These are phyloP conservation scores for Drosophila insularis DNA, from an alignment of 1,140 invertebrate species.

Conservation along the genomic window DNA sequence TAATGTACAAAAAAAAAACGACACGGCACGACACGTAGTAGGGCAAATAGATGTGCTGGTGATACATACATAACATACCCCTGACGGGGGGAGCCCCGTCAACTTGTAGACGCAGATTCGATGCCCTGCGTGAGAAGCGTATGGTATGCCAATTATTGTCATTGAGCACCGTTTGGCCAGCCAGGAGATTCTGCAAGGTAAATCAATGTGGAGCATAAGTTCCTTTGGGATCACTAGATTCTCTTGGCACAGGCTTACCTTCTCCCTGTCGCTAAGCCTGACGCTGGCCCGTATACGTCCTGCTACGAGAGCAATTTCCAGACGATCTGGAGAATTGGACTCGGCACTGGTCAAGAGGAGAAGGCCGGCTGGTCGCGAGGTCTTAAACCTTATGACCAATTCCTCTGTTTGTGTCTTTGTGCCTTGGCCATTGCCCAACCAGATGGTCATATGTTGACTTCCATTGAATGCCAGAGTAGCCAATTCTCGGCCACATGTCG, in stretches of 20 bases:
- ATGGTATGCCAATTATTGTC: constrained; percentile 98
- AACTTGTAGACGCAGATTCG: constrained; percentile 91
- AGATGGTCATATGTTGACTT: constrained; percentile 91
- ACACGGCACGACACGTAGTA: constrained; percentile 83
- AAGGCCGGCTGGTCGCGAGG: constrained; percentile 88
- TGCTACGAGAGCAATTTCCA: constrained; percentile 92
- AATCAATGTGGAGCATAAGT: too few species aligned
- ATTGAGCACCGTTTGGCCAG: constrained; percentile 91
- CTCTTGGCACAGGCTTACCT: constrained; percentile 84
- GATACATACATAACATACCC: constrained; percentile 90
- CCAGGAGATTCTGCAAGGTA: constrained; percentile 87
- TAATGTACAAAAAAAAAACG: constrained; percentile 69
- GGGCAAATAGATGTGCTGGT: constrained; percentile 84
- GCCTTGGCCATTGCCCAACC: constrained; percentile 88
- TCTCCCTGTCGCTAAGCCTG: constrained; percentile 92
- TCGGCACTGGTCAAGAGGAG: constrained; percentile 90
- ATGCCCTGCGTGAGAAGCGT: constrained; percentile 91
- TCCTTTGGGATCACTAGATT: too few species aligned
- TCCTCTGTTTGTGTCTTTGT: constrained; percentile 96
- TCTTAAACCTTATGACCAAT: constrained; percentile 93
- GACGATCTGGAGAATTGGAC: constrained; percentile 88
- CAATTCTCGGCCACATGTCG: constrained; percentile 95
- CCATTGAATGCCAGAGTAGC: constrained; percentile 94
- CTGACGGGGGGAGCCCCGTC: constrained; percentile 91
- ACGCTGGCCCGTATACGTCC: constrained; percentile 91